Evolutionary conservation across 2,888 invertebrate species (phyloP).

Genomic region (Drosophila flavopinicola): DNA sequence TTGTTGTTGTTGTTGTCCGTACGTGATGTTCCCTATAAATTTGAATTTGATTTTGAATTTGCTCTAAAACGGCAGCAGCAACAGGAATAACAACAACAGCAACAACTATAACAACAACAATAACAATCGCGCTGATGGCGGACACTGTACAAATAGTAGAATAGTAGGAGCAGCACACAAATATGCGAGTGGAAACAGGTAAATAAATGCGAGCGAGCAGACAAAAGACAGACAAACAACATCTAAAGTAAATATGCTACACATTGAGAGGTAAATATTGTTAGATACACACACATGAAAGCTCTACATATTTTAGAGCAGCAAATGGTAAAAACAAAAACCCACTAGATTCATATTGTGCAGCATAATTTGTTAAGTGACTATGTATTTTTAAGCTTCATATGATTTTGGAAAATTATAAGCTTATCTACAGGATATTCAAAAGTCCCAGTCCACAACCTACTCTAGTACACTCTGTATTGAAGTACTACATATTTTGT

Average conservation of each 20-base stretch:
- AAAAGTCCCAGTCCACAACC: no score
- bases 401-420: no score
- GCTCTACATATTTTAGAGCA: no score
- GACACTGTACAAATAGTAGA: constrained; percentile 68
- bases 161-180: no score
- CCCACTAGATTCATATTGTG: no score
- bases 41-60: constrained; percentile 79
- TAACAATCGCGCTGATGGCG: constrained; percentile 61
- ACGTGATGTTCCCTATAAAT: constrained; percentile 81
- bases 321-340: no score
- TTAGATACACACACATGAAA: constrained; percentile 4
- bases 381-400: no score
- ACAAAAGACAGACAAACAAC: constrained; percentile 26
- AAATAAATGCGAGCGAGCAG: constrained; percentile 28
- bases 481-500: no score
- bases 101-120: constrained; percentile 30
- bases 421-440: no score
- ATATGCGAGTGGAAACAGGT: constrained; percentile 41
- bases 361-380: no score
- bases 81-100: constrained; percentile 35
- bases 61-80: constrained; percentile 68
- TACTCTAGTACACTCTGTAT: no score
- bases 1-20: constrained; percentile 60
- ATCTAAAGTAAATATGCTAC: constrained; percentile 60
- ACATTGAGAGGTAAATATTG: constrained; percentile 41